Percentiles rank a stretch among this genome's conserved stretches.
These are phyloP conservation scores for Coptodon bakossiorum DNA, from an alignment of 2,113 vertebrate genomes.

Conservation along the genomic window DNA sequence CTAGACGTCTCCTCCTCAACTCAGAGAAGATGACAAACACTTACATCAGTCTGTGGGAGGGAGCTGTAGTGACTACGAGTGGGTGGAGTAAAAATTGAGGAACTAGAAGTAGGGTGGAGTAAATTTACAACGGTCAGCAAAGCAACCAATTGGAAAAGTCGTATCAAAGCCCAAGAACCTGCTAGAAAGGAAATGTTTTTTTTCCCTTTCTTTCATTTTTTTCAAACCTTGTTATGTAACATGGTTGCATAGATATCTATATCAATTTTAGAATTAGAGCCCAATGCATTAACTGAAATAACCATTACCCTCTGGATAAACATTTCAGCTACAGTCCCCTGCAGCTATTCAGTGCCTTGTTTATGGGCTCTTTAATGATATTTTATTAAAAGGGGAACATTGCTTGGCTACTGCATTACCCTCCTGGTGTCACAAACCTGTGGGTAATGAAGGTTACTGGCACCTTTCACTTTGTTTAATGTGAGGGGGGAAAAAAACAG, in stretches of 20 bases:
- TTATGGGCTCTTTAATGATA: neutral
- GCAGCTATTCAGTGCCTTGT: neutral
- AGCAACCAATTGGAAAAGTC: constrained; percentile 17
- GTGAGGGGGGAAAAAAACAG: constrained; percentile 2
- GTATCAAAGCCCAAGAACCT: constrained; percentile 16
- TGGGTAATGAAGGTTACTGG: neutral
- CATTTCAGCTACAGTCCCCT: neutral
- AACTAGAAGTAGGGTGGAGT: constrained; percentile 36
- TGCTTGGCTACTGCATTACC: neutral
- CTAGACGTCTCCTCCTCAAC: neutral
- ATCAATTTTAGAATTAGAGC: neutral
- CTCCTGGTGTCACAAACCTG: neutral
- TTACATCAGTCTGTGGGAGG: constrained; percentile 45
- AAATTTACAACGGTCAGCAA: neutral
- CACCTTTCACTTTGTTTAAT: neutral
- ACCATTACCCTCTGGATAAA: neutral
- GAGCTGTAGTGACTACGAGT: neutral
- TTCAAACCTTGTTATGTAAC: neutral
- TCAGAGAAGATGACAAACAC: neutral
- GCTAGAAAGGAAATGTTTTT: neutral
- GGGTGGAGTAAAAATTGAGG: constrained; percentile 19
- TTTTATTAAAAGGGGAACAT: neutral
- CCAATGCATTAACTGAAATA: neutral
- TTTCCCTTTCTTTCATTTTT: neutral
- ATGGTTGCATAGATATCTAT: neutral